Conservation (phyloP, 2,113 vertebrate genomes). For the Tamias sibiricus region DNA sequence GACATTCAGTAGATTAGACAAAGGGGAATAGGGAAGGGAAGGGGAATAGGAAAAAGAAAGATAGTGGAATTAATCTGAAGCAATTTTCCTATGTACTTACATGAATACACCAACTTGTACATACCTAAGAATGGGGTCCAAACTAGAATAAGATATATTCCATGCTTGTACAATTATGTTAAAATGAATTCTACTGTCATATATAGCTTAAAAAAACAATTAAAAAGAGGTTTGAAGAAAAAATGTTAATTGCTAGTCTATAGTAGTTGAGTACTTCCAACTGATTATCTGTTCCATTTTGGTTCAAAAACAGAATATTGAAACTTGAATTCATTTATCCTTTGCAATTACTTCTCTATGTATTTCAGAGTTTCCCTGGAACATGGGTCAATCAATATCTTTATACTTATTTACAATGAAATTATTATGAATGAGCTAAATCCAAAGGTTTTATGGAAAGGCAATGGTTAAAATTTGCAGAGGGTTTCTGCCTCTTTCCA, state of each 20-base stretch:
- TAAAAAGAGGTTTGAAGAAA: no score
- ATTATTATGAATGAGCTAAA: background rate
- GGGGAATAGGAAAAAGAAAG: no score
- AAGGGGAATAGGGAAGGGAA: no score
- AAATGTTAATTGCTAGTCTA: background rate
- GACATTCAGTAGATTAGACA: no score
- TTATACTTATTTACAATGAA: slow-evolving; percentile 27
- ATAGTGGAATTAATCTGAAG: no score
- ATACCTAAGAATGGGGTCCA: no score
- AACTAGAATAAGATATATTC: no score
- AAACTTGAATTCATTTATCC: background rate
- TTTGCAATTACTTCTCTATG: background rate
- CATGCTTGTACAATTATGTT: no score
- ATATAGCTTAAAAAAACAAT: no score
- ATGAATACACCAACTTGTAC: no score
- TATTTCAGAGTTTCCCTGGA: background rate
- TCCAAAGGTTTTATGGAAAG: background rate
- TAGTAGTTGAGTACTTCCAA: background rate
- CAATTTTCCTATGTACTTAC: no score
- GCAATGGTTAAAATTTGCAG: background rate
- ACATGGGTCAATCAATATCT: background rate
- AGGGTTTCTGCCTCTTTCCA: background rate
- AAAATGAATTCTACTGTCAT: no score
- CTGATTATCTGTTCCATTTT: background rate
- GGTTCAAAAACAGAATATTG: background rate